phyloP scores from a whole-genome alignment of 2,113 vertebrate genomes.

The Etheostoma cragini region DNA sequence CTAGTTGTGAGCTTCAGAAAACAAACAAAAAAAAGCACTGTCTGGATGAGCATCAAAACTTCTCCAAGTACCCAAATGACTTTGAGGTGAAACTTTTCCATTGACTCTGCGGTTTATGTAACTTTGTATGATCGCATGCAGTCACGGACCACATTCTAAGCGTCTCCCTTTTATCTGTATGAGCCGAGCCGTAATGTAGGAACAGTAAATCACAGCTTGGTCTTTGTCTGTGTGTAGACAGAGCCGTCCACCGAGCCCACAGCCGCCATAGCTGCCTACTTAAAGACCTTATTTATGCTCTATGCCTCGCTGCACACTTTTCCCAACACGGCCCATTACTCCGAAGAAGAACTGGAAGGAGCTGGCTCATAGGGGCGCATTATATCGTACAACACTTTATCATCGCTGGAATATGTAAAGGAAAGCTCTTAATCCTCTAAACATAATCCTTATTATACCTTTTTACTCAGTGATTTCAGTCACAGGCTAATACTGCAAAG shows the following conservation, averaged over 20 bases:
- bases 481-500: not conserved
- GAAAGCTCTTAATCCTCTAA: conserved; percentile 56
- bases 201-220: conserved; percentile 75
- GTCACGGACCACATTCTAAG: conserved; percentile 56
- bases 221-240: conserved; percentile 75
- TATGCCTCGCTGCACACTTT: conserved; percentile 79
- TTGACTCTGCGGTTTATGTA: conserved; percentile 46
- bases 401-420: conserved; percentile 62
- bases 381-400: conserved; percentile 68
- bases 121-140: conserved; percentile 48
- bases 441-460: conserved; percentile 2
- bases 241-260: conserved; percentile 65
- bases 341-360: conserved; percentile 76
- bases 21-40: conserved; percentile 44
- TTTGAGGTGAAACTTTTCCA: conserved; percentile 59
- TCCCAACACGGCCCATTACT: conserved; percentile 82
- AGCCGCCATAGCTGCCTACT: conserved; percentile 77
- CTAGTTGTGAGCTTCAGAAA: conserved; percentile 45
- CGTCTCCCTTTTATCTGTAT: conserved; percentile 68
- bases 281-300: conserved; percentile 83
- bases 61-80: conserved; percentile 37
- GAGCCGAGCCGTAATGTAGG: conserved; percentile 52
- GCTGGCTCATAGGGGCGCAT: conserved; percentile 74
- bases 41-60: conserved; percentile 45
- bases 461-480: not conserved